Conservation (phyloP, 1,140 invertebrate genomes). For the Chionoecetes opilio region DNA sequence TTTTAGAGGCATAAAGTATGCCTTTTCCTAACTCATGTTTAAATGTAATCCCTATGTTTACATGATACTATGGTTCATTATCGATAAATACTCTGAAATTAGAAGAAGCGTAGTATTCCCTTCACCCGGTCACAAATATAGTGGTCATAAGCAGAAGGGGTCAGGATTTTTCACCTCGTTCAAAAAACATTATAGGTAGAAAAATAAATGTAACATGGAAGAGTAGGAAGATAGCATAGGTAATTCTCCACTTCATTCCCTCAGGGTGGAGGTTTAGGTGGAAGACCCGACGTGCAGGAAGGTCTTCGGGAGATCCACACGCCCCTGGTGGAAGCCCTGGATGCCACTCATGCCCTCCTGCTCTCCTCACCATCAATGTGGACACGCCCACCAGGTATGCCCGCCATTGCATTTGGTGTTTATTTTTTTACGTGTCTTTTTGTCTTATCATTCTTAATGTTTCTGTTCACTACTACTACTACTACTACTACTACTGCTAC, state of each 20-base stretch:
- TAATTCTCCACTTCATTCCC: neutral
- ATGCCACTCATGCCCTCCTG: conserved; percentile 58
- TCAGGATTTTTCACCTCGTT: too few relatives aligned
- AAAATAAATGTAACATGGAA: neutral
- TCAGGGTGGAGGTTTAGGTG: conserved; percentile 62
- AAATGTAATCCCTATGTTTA: too few relatives aligned
- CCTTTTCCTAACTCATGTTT: too few relatives aligned
- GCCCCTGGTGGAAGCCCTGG: conserved; percentile 63
- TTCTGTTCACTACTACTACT: neutral
- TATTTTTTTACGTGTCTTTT: too few relatives aligned
- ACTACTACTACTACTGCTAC: neutral
- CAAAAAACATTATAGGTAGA: neutral
- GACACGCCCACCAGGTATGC: conserved; percentile 62
- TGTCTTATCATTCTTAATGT: too few relatives aligned
- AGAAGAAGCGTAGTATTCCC: too few relatives aligned
- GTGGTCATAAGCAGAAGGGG: too few relatives aligned
- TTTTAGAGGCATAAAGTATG: too few relatives aligned
- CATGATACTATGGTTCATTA: too few relatives aligned
- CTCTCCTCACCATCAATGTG: conserved; percentile 64
- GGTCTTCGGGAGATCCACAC: conserved; percentile 54
- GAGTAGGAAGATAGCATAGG: neutral
- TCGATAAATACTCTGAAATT: too few relatives aligned
- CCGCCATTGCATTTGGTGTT: too few relatives aligned
- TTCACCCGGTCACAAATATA: too few relatives aligned
- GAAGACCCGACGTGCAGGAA: conserved; percentile 63